Evolutionary conservation across 2,113 vertebrate genomes (phyloP).

Genomic region (Rhinopomastus cyanomelas): DNA sequence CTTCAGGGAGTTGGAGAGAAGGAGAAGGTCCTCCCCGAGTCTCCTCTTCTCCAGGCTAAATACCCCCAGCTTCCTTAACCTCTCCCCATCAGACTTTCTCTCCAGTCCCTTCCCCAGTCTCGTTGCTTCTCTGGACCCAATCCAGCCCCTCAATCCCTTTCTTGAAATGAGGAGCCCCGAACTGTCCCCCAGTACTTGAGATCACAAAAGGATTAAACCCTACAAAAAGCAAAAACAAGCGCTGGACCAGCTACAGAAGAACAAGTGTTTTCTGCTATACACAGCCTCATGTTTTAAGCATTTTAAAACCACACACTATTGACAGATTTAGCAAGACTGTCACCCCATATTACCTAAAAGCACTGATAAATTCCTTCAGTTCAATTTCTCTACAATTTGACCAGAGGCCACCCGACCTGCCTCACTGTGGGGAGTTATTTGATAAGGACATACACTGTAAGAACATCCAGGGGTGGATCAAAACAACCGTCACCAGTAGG

Average conservation of each 20-base stretch:
- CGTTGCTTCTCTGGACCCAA: no score
- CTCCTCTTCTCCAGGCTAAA: no score
- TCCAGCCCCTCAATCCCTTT: no score
- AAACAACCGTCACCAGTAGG: no score
- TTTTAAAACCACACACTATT: fast-evolving
- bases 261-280: not conserved
- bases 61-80: no score
- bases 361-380: fast-evolving
- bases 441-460: fast-evolving
- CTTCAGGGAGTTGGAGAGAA: no score
- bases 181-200: no score
- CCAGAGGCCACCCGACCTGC: not conserved
- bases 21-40: no score
- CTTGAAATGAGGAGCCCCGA: no score
- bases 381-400: fast-evolving
- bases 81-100: no score
- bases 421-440: fast-evolving
- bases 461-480: no score
- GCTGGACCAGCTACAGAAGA: fast-evolving
- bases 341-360: fast-evolving
- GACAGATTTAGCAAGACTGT: fast-evolving
- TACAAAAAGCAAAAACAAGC: fast-evolving
- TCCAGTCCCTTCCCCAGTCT: no score
- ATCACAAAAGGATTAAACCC: not conserved
- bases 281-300: fast-evolving